These are phyloP conservation scores for Balanococcus diminutus DNA, from an alignment of 2,888 invertebrate genomes.

Conservation along the genomic window DNA sequence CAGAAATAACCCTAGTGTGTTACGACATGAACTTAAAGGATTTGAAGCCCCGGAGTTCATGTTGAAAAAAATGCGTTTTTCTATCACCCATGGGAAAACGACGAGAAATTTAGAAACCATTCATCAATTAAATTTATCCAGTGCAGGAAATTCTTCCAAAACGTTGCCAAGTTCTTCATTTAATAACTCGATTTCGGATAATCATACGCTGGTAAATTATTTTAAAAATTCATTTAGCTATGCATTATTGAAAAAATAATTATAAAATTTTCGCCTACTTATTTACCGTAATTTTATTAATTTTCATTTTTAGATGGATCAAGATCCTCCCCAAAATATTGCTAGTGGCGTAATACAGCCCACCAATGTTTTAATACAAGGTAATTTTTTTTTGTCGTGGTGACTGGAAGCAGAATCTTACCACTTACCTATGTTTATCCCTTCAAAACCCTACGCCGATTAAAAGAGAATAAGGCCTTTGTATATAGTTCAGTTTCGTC, in stretches of 20 bases:
- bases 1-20: slow-evolving; percentile 64
- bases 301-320: slow-evolving; percentile 31
- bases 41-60: slow-evolving; percentile 78
- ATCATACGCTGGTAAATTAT: background rate
- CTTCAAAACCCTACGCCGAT: background rate
- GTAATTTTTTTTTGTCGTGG: slow-evolving; percentile 27
- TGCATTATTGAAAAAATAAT: background rate
- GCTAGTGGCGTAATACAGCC: slow-evolving; percentile 46
- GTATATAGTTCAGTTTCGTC: background rate
- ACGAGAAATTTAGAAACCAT: slow-evolving; percentile 56
- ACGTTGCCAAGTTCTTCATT: background rate
- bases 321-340: slow-evolving; percentile 25
- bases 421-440: background rate
- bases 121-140: background rate
- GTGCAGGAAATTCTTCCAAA: background rate
- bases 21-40: slow-evolving; percentile 70
- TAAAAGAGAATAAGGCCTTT: slow-evolving; percentile 39
- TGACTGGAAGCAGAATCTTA: background rate
- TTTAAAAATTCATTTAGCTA: background rate
- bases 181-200: background rate
- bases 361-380: slow-evolving; percentile 50
- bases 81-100: slow-evolving; percentile 64
- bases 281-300: background rate
- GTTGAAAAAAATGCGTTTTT: slow-evolving; percentile 74
- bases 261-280: background rate